These are phyloP conservation scores for Salmo trutta DNA, from an alignment of 2,797 vertebrate genomes.

Conservation along the genomic window DNA sequence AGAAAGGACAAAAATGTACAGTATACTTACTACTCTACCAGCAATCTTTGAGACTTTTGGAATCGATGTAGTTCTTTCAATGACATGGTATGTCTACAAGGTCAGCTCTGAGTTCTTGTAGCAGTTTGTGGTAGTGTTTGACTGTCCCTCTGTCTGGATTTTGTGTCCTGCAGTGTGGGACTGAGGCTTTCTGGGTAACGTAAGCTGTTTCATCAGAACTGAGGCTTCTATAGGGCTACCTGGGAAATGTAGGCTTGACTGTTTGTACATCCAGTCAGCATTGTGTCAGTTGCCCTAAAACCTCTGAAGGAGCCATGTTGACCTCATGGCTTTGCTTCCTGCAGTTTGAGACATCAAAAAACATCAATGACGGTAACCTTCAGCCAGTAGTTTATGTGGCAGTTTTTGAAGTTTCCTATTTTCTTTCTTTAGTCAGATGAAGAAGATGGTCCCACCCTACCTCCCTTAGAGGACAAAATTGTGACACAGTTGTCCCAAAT, in stretches of 20 bases:
- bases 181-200: neutral
- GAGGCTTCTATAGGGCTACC: neutral
- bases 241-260: neutral
- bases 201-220: neutral
- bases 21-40: neutral
- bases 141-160: constrained; percentile 15
- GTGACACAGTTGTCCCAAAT: constrained; percentile 58
- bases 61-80: neutral
- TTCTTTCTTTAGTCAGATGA: constrained; percentile 36
- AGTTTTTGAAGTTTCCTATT: constrained; percentile 24
- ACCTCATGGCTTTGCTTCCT: neutral
- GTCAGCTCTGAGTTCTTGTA: constrained; percentile 12
- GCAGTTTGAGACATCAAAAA: neutral
- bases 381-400: neutral
- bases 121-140: constrained; percentile 22
- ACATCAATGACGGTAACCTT: constrained; percentile 1
- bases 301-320: neutral
- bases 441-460: constrained; percentile 36
- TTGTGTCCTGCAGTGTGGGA: neutral
- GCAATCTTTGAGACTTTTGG: neutral
- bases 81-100: neutral
- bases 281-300: neutral
- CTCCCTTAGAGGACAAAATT: constrained; percentile 42
- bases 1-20: neutral
- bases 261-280: neutral